Conservation (phyloP, 30 jellyfish, hydroid and myxozoan genomes). For the Turritopsis rubra region DNA sequence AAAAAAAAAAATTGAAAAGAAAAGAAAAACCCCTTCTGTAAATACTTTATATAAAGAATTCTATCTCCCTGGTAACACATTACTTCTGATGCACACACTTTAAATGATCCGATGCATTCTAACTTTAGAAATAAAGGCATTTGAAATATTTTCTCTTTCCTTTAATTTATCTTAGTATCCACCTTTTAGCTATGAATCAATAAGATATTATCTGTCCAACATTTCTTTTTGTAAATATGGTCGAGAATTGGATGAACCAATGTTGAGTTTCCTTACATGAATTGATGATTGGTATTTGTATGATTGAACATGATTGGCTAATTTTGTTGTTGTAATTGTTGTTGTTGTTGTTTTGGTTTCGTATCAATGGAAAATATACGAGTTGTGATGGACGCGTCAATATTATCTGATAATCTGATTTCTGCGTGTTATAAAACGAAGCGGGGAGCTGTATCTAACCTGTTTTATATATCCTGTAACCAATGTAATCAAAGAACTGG, state of each 20-base stretch:
- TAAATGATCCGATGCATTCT: neutral
- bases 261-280: no score
- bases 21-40: no score
- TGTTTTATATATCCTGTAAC: no score
- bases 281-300: no score
- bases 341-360: neutral
- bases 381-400: no score
- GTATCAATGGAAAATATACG: no score
- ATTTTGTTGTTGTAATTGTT: neutral
- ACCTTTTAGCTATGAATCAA: neutral
- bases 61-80: neutral
- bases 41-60: no score
- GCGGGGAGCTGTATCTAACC: no score
- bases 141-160: neutral
- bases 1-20: no score
- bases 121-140: neutral
- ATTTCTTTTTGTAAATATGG: neutral
- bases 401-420: no score
- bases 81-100: neutral
- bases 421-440: no score
- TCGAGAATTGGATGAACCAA: neutral
- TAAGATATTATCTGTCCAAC: neutral
- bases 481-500: no score
- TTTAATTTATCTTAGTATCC: neutral
- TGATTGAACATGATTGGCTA: neutral